A percentile compares a stretch with the other conserved stretches of the same genome.
Conservation (phyloP, 2,797 vertebrate species). For the Antrozous pallidus region DNA sequence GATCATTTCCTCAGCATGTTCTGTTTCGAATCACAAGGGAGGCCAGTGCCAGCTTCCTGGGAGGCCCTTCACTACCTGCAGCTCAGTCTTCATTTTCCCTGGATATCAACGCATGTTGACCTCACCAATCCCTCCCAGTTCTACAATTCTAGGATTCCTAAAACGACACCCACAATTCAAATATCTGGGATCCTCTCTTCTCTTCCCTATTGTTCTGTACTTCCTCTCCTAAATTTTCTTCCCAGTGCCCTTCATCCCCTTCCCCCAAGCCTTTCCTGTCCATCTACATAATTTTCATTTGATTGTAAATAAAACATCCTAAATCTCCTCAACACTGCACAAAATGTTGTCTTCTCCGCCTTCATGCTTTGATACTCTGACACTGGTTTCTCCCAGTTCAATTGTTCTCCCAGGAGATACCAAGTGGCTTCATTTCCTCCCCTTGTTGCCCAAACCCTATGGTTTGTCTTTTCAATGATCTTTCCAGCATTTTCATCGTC, state of each 20-base stretch:
- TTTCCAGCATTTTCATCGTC: not conserved
- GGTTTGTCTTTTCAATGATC: not conserved
- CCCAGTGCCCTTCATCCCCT: not conserved
- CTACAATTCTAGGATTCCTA: not conserved
- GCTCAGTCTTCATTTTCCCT: not conserved
- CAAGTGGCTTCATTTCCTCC: not conserved
- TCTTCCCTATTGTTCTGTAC: not conserved
- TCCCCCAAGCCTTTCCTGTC: not conserved
- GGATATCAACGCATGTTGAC: not conserved
- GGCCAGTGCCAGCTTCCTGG: not conserved
- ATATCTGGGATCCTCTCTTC: not conserved
- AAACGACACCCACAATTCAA: not conserved
- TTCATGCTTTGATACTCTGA: not conserved
- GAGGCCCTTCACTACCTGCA: not conserved
- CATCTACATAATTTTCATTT: not conserved
- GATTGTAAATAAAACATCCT: not conserved
- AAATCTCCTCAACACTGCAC: not conserved
- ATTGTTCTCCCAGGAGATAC: no score
- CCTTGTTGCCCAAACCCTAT: not conserved
- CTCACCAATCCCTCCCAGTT: not conserved
- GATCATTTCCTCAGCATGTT: not conserved
- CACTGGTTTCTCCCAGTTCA: not conserved
- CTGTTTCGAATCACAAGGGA: not conserved
- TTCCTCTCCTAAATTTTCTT: not conserved
- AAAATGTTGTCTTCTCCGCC: not conserved